Evolutionary conservation across 2,888 invertebrate species (phyloP).

Genomic region (Mesodorylaimus sp.): DNA sequence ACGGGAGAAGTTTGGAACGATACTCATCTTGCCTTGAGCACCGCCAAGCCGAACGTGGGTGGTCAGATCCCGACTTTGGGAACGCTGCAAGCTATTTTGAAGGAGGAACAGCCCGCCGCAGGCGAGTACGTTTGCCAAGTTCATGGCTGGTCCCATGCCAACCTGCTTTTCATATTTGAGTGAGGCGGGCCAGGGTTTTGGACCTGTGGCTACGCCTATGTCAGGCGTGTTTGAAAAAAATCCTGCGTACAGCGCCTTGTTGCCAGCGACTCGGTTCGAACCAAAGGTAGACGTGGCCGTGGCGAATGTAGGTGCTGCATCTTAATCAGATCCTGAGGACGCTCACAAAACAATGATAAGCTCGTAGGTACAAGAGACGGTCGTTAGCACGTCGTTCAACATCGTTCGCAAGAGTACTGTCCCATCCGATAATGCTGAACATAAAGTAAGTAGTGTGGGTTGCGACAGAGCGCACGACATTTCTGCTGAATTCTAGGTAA

Average conservation of each 20-base stretch:
- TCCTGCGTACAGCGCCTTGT: too few species aligned
- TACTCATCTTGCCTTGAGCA: constrained; percentile 24
- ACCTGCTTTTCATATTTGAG: too few species aligned
- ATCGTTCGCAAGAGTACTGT: constrained; percentile 30
- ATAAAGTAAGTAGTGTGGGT: constrained; percentile 18
- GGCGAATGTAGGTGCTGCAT: too few species aligned
- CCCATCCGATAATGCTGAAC: constrained; percentile 29
- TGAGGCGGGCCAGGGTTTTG: too few species aligned
- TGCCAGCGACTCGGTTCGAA: too few species aligned
- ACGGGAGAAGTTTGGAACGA: constrained; percentile 34
- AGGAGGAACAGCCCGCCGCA: too few species aligned
- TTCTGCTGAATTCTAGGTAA: constrained; percentile 14
- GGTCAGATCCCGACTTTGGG: constrained; percentile 23
- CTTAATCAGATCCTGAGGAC: not conserved
- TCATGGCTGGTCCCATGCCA: too few species aligned
- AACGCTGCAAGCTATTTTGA: constrained; percentile 20
- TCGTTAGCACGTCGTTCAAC: constrained; percentile 31
- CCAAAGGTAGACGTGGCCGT: too few species aligned
- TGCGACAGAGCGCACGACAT: not conserved
- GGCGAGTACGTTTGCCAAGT: too few species aligned
- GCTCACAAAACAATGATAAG: not conserved
- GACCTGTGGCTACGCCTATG: too few species aligned
- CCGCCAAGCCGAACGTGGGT: constrained; percentile 26
- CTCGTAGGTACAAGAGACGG: constrained; percentile 26
- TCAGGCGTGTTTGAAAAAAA: too few species aligned